A percentile compares a stretch with the other conserved stretches of the same genome.
These are phyloP conservation scores for Yponomeuta sedellus DNA, from an alignment of 2,888 invertebrate genomes.

Conservation along the genomic window DNA sequence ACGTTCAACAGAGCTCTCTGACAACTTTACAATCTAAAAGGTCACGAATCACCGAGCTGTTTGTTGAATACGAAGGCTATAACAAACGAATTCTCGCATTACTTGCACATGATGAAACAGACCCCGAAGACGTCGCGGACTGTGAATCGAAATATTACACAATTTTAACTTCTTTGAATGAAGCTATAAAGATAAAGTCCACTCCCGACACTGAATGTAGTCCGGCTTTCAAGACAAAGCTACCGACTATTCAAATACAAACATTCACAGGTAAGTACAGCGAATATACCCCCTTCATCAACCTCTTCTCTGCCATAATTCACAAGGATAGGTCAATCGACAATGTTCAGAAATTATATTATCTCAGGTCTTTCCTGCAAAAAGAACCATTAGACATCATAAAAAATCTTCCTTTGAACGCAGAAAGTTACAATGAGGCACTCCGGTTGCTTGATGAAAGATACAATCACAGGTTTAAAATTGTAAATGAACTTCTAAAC, in stretches of 20 bases:
- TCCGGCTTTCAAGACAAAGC: slow-evolving; percentile 4
- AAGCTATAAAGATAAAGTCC: background rate
- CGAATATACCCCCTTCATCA: slow-evolving; percentile 21
- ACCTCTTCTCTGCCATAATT: slow-evolving; percentile 18
- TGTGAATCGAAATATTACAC: slow-evolving; percentile 8
- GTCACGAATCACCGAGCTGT: slow-evolving; percentile 10
- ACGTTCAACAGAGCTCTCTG: background rate
- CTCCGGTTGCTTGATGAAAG: slow-evolving; percentile 18
- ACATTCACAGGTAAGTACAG: slow-evolving; percentile 21
- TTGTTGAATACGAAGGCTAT: slow-evolving; percentile 10
- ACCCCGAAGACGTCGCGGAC: slow-evolving; percentile 12
- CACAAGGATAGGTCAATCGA: slow-evolving; percentile 16
- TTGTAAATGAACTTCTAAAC: slow-evolving; percentile 18
- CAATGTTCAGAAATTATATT: too few relatives aligned
- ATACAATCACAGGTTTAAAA: slow-evolving; percentile 19
- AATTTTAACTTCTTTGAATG: too few relatives aligned
- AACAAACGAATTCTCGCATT: slow-evolving; percentile 15
- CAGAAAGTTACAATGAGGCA: slow-evolving; percentile 19
- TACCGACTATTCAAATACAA: slow-evolving; percentile 18
- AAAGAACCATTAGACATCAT: slow-evolving; percentile 21
- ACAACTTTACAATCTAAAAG: slow-evolving; percentile 10
- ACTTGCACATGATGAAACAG: background rate
- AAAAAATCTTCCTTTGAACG: slow-evolving; percentile 21
- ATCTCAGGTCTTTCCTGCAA: slow-evolving; percentile 18
- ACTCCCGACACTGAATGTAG: background rate